Percentiles rank a stretch among this genome's conserved stretches.
phyloP scores from a whole-genome alignment of 2,888 invertebrate species.

The Oligia strigilis region DNA sequence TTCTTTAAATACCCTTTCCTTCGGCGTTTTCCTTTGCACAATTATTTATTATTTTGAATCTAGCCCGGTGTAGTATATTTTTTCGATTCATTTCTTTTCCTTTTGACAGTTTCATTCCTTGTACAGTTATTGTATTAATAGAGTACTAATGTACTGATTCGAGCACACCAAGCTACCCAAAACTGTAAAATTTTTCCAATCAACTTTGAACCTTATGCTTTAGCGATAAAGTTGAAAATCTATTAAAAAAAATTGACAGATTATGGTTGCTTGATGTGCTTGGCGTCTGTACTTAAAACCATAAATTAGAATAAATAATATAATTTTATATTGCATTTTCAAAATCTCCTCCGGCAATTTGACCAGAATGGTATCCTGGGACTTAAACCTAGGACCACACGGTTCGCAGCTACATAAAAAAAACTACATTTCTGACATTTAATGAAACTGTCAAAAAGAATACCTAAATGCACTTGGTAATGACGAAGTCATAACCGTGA shows the following conservation, averaged over 20 bases:
- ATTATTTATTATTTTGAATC: conserved; percentile 67
- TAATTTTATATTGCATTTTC: not conserved
- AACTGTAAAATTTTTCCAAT: too few relatives aligned
- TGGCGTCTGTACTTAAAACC: not conserved
- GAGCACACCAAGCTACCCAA: too few relatives aligned
- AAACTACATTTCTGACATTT: conserved; percentile 11
- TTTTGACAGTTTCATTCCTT: conserved; percentile 61
- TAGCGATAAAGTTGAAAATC: too few relatives aligned
- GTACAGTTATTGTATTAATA: not conserved
- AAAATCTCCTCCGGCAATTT: not conserved
- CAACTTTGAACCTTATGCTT: too few relatives aligned
- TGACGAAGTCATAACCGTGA: conserved; percentile 35
- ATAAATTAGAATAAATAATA: not conserved
- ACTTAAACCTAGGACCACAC: not conserved
- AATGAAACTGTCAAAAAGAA: conserved; percentile 58
- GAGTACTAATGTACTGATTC: conserved; percentile 1
- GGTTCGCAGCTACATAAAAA: conserved; percentile 42
- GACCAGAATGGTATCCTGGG: not conserved
- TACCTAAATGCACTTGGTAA: conserved; percentile 35
- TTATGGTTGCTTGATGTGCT: too few relatives aligned
- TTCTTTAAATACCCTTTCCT: conserved; percentile 60
- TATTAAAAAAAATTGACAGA: too few relatives aligned
- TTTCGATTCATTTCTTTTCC: conserved; percentile 38
- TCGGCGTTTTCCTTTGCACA: conserved; percentile 65
- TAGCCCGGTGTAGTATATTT: conserved; percentile 67